Conservation (phyloP, 2,797 vertebrate genomes). For the Schizothorax lantsangensis region DNA sequence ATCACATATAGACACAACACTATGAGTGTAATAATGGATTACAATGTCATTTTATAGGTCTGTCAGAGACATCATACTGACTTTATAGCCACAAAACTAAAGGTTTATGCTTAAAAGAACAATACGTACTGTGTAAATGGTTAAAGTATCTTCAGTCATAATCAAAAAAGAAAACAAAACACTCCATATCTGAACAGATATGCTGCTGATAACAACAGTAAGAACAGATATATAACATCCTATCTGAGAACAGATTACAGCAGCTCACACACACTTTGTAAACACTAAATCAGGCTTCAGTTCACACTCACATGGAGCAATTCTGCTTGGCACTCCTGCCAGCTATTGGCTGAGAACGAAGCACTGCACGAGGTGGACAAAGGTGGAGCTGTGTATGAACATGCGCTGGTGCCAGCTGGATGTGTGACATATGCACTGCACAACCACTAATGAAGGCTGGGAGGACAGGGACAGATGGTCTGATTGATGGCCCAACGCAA, state of each 20-base stretch:
- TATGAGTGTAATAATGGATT: neutral
- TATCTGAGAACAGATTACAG: constrained; percentile 3
- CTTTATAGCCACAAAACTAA: neutral
- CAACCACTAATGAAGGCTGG: constrained; percentile 51
- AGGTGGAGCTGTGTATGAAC: constrained; percentile 42
- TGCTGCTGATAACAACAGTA: neutral
- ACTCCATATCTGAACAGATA: neutral
- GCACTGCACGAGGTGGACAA: constrained; percentile 15
- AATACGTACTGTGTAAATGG: neutral
- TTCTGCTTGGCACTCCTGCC: constrained; percentile 2
- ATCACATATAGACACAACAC: neutral
- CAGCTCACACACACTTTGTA: constrained; percentile 11
- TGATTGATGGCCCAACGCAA: constrained; percentile 56
- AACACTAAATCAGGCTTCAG: constrained; percentile 20
- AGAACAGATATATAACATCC: neutral
- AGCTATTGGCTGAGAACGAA: constrained; percentile 27
- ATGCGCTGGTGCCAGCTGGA: constrained; percentile 44
- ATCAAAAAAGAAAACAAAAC: constrained; percentile 1
- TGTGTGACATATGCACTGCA: constrained; percentile 46
- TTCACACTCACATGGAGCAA: constrained; percentile 12
- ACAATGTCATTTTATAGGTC: neutral
- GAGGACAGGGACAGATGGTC: constrained; percentile 63
- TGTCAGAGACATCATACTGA: neutral
- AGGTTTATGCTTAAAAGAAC: neutral
- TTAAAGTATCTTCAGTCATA: neutral